Evolutionary conservation across 2,113 vertebrate species (phyloP).

Genomic region (Grammomys surdaster): DNA sequence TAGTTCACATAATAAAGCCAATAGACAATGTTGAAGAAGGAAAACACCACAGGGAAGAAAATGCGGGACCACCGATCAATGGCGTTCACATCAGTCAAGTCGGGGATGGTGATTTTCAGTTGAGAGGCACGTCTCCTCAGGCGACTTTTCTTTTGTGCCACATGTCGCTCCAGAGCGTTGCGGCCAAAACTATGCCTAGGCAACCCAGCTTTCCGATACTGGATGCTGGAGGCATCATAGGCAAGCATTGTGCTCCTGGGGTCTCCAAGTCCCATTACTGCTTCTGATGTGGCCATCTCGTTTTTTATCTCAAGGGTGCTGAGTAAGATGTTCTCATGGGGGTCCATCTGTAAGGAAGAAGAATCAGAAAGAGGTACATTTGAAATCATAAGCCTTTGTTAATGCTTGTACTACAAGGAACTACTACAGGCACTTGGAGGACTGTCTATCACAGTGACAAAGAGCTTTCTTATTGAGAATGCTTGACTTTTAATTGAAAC

Average conservation of each 20-base stretch:
- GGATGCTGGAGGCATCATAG: slow-evolving; percentile 95
- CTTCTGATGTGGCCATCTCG: slow-evolving; percentile 96
- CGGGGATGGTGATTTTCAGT: slow-evolving; percentile 97
- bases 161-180: slow-evolving; percentile 95
- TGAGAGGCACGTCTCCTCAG: slow-evolving; percentile 97
- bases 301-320: slow-evolving; percentile 99
- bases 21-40: slow-evolving; percentile 98
- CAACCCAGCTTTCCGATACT: slow-evolving; percentile 96
- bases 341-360: slow-evolving; percentile 92
- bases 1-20: slow-evolving; percentile 99
- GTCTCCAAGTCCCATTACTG: slow-evolving; percentile 95
- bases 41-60: slow-evolving; percentile 99
- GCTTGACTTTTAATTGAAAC: neutral
- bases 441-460: neutral
- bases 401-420: neutral
- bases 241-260: slow-evolving; percentile 96
- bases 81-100: slow-evolving; percentile 99
- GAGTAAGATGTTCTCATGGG: slow-evolving; percentile 98
- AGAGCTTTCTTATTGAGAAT: neutral
- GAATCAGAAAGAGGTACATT: neutral
- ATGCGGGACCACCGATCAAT: slow-evolving; percentile 99
- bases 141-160: slow-evolving; percentile 97
- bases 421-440: neutral
- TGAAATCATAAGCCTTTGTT: neutral
- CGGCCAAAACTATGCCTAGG: slow-evolving; percentile 95